phyloP scores from a whole-genome alignment of 2,888 invertebrate genomes.

The Norana najaformis region DNA sequence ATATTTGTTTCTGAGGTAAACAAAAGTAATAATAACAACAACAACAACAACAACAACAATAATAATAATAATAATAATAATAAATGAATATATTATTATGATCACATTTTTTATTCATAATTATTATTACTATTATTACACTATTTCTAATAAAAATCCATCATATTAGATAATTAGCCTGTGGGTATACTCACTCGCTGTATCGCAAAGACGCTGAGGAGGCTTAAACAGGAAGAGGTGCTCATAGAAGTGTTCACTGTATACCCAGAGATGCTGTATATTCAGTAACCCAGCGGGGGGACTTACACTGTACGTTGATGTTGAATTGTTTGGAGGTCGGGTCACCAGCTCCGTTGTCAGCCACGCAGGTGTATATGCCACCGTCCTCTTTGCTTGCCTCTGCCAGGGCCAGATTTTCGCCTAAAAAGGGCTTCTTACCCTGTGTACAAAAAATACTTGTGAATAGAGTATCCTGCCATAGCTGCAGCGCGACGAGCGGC shows the following conservation, averaged over 20 bases:
- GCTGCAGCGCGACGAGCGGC: too few relatives aligned
- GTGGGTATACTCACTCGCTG: too few relatives aligned
- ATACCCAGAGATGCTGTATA: too few relatives aligned
- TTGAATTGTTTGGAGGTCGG: neutral
- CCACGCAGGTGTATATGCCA: neutral
- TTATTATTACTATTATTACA: too few relatives aligned
- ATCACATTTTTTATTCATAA: too few relatives aligned
- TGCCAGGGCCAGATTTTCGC: neutral
- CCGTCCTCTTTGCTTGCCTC: neutral
- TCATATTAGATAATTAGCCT: neutral
- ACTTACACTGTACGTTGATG: slow-evolving; percentile 1
- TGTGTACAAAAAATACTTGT: neutral
- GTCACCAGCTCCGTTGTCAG: slow-evolving; percentile 10
- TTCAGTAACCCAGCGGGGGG: too few relatives aligned
- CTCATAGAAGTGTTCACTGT: neutral
- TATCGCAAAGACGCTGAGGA: too few relatives aligned
- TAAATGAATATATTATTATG: too few relatives aligned
- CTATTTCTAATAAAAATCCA: too few relatives aligned
- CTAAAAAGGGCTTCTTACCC: neutral
- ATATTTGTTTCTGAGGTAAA: too few relatives aligned
- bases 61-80: neutral
- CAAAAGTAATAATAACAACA: neutral
- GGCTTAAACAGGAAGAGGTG: neutral
- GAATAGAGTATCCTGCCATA: too few relatives aligned
- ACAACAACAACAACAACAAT: neutral